Conservation (phyloP, 2,797 vertebrate genomes). For the Diceros bicornis region DNA sequence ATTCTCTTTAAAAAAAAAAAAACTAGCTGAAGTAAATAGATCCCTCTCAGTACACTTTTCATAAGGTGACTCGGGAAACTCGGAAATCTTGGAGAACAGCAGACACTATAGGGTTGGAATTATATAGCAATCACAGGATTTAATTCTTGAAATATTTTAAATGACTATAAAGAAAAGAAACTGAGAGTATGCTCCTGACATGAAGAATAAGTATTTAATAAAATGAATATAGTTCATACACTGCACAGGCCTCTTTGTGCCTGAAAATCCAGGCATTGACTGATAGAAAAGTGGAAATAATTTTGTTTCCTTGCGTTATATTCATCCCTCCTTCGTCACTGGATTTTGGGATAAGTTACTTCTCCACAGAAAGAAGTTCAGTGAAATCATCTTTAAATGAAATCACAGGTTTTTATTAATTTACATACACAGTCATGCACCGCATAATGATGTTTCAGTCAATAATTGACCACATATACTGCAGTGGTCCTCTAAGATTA, state of each 20-base stretch:
- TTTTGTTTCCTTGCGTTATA: background rate
- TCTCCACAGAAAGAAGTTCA: background rate
- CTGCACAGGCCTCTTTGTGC: background rate
- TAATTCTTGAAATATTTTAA: background rate
- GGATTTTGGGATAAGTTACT: background rate
- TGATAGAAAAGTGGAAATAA: background rate
- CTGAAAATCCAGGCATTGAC: background rate
- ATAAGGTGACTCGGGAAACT: background rate
- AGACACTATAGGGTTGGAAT: background rate
- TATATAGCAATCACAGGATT: background rate
- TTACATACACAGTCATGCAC: background rate
- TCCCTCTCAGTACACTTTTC: background rate
- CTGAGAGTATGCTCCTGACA: background rate
- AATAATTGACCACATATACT: too few relatives aligned
- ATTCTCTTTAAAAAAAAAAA: background rate
- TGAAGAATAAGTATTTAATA: background rate
- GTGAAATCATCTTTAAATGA: background rate
- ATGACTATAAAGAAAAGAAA: background rate
- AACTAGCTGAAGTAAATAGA: background rate
- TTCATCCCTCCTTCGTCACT: background rate
- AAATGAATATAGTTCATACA: background rate
- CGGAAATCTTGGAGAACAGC: background rate
- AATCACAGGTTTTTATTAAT: background rate
- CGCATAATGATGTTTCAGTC: too few relatives aligned
- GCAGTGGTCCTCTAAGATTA: too few relatives aligned